A percentile compares a stretch with the other conserved stretches of the same genome.
Evolutionary conservation across 2,888 invertebrate genomes (phyloP).

Genomic region (Clusia tigrina): DNA sequence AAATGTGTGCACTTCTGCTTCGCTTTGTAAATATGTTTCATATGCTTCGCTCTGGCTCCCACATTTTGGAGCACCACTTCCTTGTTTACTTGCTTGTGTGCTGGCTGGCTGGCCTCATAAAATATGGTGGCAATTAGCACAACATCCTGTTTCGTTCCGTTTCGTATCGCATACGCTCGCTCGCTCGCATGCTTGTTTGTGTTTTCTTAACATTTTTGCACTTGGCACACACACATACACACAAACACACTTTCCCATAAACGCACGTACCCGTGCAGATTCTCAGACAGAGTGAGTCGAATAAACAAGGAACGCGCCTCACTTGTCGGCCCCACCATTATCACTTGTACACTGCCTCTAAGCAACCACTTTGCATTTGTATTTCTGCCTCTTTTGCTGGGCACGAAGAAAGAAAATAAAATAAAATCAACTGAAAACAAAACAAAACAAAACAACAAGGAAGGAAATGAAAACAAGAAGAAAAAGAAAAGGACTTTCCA

Average conservation of each 20-base stretch:
- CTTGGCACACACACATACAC: too few species aligned
- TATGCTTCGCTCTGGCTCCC: too few species aligned
- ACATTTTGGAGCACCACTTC: background rate
- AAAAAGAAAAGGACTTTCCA: background rate
- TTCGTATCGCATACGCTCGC: too few species aligned
- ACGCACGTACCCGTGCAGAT: too few species aligned
- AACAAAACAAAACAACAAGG: too few species aligned
- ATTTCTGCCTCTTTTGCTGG: slow-evolving; percentile 6
- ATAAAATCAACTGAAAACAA: too few species aligned
- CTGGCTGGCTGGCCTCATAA: slow-evolving; percentile 1
- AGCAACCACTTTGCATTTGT: slow-evolving; percentile 22
- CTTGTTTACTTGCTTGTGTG: background rate
- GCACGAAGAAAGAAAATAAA: too few species aligned
- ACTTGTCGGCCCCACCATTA: background rate
- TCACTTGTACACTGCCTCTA: slow-evolving; percentile 23
- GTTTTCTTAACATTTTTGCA: background rate
- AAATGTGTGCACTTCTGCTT: too few species aligned
- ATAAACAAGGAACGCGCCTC: too few species aligned
- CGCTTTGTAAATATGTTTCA: background rate
- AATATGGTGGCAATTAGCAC: slow-evolving; percentile 23
- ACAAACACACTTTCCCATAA: too few species aligned
- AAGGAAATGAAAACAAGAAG: too few species aligned
- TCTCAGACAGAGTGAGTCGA: too few species aligned
- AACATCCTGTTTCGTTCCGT: slow-evolving; percentile 16
- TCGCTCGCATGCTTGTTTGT: slow-evolving; percentile 6